A percentile compares a stretch with the other conserved stretches of the same genome.
phyloP scores from a whole-genome alignment of 2,797 vertebrate species.

The Telmatherina bonti region DNA sequence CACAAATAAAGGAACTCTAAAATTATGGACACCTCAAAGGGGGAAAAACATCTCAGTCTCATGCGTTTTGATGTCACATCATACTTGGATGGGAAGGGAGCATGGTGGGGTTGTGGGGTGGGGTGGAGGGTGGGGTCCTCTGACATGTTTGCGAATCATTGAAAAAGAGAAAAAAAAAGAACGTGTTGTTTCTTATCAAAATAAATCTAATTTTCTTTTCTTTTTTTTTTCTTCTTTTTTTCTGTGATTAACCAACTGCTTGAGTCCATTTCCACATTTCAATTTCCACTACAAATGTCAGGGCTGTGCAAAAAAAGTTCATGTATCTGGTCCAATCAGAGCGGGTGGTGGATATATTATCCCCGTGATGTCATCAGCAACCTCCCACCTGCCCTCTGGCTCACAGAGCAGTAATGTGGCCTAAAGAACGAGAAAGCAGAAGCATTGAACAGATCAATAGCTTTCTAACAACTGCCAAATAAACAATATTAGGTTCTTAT shows the following conservation, averaged over 20 bases:
- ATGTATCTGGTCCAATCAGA: conserved; percentile 95
- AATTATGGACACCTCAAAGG: conserved; percentile 76
- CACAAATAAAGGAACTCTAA: conserved; percentile 78
- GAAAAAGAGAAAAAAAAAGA: conserved; percentile 86
- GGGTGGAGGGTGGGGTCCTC: conserved; percentile 38
- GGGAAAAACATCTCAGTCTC: conserved; percentile 83
- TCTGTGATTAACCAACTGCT: conserved; percentile 83
- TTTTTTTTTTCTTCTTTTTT: conserved; percentile 40
- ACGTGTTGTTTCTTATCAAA: conserved; percentile 91
- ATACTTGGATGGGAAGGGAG: conserved; percentile 54
- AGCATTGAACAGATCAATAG: not conserved
- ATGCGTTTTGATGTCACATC: conserved; percentile 88
- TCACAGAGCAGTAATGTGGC: conserved; percentile 48
- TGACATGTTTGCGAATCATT: conserved; percentile 88
- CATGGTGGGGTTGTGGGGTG: not conserved
- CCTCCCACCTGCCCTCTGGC: conserved; percentile 68
- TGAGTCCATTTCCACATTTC: conserved; percentile 90
- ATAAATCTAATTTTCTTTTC: conserved; percentile 90
- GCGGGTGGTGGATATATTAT: conserved; percentile 92
- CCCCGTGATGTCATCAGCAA: conserved; percentile 66
- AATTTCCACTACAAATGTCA: conserved; percentile 93
- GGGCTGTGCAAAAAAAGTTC: conserved; percentile 95
- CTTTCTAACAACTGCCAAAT: not conserved
- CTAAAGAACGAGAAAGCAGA: conserved; percentile 35
- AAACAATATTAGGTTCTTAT: not conserved